Evolutionary conservation across 2,113 vertebrate species (phyloP), one percentile per base, ranked within the genome.

Genomic region (Bostrychus sinensis): DNA sequence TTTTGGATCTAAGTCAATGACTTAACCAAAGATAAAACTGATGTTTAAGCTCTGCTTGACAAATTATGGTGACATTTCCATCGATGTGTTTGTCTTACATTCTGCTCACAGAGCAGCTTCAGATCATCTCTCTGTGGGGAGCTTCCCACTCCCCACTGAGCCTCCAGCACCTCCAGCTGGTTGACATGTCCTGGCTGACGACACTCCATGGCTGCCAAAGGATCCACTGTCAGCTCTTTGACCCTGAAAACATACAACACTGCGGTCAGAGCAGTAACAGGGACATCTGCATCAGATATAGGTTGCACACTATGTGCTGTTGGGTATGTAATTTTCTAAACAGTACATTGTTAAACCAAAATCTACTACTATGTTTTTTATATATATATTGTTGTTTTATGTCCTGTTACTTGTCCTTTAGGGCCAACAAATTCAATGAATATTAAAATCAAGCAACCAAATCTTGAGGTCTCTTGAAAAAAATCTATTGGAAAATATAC

Each of bases 101-200:
- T 99, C 89, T 98, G 97, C 85, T 99, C 97, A 87, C 97, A 99
- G 64, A 99, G 96, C 72, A 99, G 92, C 89, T 99, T 99, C 66
- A 99, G 94, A 82, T 99, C 97, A 75, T 99, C 97, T 62, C 96
- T 95, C 83, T 98, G 96, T 37, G 97, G 96, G 60, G 97, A 99
- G 82, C 95, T 98, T 1, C 95, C 97, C 23, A 98, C 94, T n/a
- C 94, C 96, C 97, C 96, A 97, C 86, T 98, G 95, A 2, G 95
- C 92, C 78, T 98, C 96, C 85, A 97, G 83, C 70, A 97, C 95
- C 0, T 98, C 96, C 46, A 98, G 94, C 89, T 98, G 96, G 85
- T 77, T 94, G 66, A 93, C 76, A 41, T 94, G 94, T 66, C 93
- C 92, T 64, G 92, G 89, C 63, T 94, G 91, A 56, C 89, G 93